Evolutionary conservation across 1,140 invertebrate species (phyloP).

Genomic region (Leucophenga varia): DNA sequence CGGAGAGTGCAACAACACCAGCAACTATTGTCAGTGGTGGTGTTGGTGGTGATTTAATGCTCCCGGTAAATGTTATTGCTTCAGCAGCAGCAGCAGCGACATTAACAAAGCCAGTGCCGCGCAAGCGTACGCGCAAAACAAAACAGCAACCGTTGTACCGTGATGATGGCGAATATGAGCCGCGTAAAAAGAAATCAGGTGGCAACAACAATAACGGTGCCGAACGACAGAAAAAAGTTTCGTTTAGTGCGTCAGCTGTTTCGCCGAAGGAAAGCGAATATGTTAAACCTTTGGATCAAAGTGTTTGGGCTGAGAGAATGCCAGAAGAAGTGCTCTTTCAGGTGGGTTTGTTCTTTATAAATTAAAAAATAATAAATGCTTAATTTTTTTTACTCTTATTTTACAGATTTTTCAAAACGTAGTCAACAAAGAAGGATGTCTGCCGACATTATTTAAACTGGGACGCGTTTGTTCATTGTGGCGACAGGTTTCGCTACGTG

Average conservation of each 20-base stretch:
- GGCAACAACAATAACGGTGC: slow-evolving; percentile 23
- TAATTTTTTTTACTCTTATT: neutral
- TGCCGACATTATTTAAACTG: slow-evolving; percentile 72
- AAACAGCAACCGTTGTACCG: slow-evolving; percentile 56
- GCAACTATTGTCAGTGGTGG: slow-evolving; percentile 17
- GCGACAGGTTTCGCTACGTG: slow-evolving; percentile 67
- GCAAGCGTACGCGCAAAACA: slow-evolving; percentile 58
- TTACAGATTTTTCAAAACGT: slow-evolving; percentile 69
- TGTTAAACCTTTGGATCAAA: slow-evolving; percentile 58
- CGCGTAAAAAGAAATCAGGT: slow-evolving; percentile 46
- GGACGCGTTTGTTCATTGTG: slow-evolving; percentile 74
- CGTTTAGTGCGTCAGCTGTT: slow-evolving; percentile 11
- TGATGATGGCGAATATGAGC: slow-evolving; percentile 59
- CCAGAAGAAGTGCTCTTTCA: slow-evolving; percentile 66
- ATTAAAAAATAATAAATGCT: neutral
- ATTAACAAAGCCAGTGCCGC: slow-evolving; percentile 32
- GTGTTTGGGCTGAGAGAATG: slow-evolving; percentile 62
- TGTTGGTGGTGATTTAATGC: too few relatives aligned
- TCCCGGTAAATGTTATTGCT: too few relatives aligned
- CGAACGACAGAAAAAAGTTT: slow-evolving; percentile 30
- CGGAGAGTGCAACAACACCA: slow-evolving; percentile 47
- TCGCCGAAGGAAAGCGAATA: slow-evolving; percentile 28
- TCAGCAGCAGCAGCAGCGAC: too few relatives aligned
- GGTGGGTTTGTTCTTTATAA: slow-evolving; percentile 19
- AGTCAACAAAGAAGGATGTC: slow-evolving; percentile 66